Evolutionary conservation across 2,797 vertebrate genomes (phyloP).

Genomic region (Prionace glauca): DNA sequence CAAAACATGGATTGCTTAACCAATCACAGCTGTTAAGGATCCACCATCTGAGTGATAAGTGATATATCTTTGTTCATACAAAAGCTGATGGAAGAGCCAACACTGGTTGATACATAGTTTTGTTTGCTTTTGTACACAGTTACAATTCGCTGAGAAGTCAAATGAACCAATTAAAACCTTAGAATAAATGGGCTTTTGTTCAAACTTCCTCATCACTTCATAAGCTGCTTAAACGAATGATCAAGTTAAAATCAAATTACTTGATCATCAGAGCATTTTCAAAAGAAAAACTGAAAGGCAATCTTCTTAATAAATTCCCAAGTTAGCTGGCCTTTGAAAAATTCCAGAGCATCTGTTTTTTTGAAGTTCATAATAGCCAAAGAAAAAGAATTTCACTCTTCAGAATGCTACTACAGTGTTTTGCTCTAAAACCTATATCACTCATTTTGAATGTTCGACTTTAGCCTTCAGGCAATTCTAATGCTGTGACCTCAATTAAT

Average conservation of each 20-base stretch:
- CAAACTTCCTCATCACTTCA: not conserved
- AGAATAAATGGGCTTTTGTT: not conserved
- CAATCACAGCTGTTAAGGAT: not conserved
- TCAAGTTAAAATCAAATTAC: not conserved
- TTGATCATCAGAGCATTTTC: not conserved
- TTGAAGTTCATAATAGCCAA: not conserved
- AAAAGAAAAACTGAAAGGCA: not conserved
- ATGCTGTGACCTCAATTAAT: slow-evolving; percentile 21
- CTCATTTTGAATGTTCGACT: not conserved
- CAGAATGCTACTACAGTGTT: not conserved
- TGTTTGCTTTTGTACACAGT: not conserved
- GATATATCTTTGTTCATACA: not conserved
- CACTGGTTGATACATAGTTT: not conserved
- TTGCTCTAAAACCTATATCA: not conserved
- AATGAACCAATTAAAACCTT: not conserved
- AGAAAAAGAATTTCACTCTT: not conserved
- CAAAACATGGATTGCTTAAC: not conserved
- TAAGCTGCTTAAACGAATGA: not conserved
- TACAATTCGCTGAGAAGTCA: not conserved
- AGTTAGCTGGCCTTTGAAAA: not conserved
- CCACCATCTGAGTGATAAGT: not conserved
- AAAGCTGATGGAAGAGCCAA: not conserved
- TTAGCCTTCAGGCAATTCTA: not conserved
- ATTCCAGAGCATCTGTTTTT: not conserved
- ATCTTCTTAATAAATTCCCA: not conserved